Base-by-base conservation (phyloP, 1,140 invertebrate genomes). In the Aphidius ervi region DNA sequence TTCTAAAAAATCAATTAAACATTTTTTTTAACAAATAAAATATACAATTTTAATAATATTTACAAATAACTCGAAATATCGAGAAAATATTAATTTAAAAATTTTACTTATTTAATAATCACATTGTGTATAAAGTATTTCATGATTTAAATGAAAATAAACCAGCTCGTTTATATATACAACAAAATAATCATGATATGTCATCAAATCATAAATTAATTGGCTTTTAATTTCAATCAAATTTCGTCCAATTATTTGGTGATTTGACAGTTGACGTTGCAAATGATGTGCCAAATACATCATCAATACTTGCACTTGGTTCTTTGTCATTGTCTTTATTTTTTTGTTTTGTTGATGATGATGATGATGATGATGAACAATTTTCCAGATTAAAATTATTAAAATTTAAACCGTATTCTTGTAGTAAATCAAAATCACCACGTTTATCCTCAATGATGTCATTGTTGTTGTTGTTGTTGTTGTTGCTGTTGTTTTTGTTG, bases 391-490 rank as follows among this genome's bases (percentile, higher is more conserved):
- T 75, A 58, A 79, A 80, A 63, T 79, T 81, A 46, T 75, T 74
- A 59, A 81, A 81, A 70, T 84, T 82, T 53, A 84, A 68, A 31
- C 83, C 83, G 60, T 84, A 84, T 62, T 83, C 82, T 41, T 83
- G 80, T 39, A 84, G 69, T 42, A 84, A 64, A 69, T 83, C 82
- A 56, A 82, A 73, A 54, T 84, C 82, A 66, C 73, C 81, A 61
- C 67, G 23, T n/a, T 62, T 72, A 9, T 73, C 70, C 4, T 31
- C 23, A 31, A 31, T 31, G 23, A 4, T 31, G 4, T 31, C 4
- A 31, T 31, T 31, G 2, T 31, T 31, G 16, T 16, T 16, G 16
- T 31, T 31, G 2, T 31, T 31, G 16, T 16, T 16, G 16, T 16
- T 16, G 16, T 1, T 16, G 16, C 16, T 16, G 16, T 16, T 16